Conservation (phyloP, 2,888 invertebrate genomes). For the Neoscelio sp. region DNA sequence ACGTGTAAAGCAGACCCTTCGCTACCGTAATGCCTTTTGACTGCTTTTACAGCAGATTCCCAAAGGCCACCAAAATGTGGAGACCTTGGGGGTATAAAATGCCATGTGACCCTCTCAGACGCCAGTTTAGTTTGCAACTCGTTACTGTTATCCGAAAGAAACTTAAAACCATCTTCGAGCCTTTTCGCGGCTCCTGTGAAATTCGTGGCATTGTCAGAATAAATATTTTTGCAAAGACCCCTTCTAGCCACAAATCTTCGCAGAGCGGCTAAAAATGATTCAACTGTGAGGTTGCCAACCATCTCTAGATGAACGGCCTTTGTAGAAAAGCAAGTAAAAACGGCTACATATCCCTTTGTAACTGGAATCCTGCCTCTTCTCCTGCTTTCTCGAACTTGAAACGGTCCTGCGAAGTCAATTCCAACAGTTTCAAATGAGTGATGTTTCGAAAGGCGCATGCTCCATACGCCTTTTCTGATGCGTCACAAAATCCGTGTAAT, state of each 20-base stretch:
- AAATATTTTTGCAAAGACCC: constrained; percentile 47
- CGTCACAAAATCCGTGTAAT: constrained; percentile 69
- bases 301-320: constrained; percentile 65
- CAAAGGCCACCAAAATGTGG: no score
- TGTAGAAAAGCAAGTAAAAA: constrained; percentile 69
- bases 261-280: constrained; percentile 51
- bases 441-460: constrained; percentile 62
- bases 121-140: not conserved
- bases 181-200: constrained; percentile 57
- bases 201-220: constrained; percentile 64
- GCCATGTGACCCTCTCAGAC: not conserved
- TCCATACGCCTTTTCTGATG: constrained; percentile 69
- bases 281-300: constrained; percentile 47
- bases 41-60: no score
- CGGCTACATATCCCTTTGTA: constrained; percentile 67
- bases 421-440: constrained; percentile 33
- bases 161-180: constrained; percentile 11
- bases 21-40: no score
- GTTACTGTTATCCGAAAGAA: not conserved
- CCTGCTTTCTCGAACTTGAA: constrained; percentile 45
- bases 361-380: constrained; percentile 36
- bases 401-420: constrained; percentile 59
- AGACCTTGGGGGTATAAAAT: no score
- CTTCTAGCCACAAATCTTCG: constrained; percentile 49
- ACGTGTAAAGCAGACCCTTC: no score